Base-by-base conservation (phyloP, 2,888 invertebrate species). In the Tachina fera region DNA sequence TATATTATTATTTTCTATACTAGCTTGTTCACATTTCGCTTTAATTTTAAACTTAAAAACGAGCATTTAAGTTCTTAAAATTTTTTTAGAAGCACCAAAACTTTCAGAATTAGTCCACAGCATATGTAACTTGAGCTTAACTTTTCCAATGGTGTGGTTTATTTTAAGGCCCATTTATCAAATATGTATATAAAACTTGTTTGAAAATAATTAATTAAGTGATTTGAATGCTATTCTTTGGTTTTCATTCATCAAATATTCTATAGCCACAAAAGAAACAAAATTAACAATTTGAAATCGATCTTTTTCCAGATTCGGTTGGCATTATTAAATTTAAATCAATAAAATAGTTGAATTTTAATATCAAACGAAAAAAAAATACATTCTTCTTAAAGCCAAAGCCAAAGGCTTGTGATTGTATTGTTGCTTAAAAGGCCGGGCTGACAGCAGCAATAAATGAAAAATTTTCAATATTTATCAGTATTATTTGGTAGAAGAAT, bases 401-500 rank as follows among this genome's bases (percentile, higher is more conserved):
- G 56, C 14, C 39, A 78, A 63, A 56, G n/a, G 51, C 63, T 53
- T 45, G 78, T 78, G 78, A 6, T 45, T 53, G 4, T n/a, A 61
- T 60, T 60, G 58, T 60, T 47, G n/a, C 22, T 31, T 31, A 31
- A 53, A 65, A 82, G 41, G 60, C 71, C 76, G 53, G 14, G 11
- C 45, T 58, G 82, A 71, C 63, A 16, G 11, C 45, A 65, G 82
- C 82, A 49, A 82, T 31, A 77, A 83, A 67, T 49, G 9, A 49
- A 60, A 74, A 63, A 47, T 19, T 6, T 19, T 31, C 49, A 51
- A 31, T 56, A 53, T 60, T 39, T 56, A 82, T 76, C 56, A 51
- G n/a, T 49, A 81, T 81, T 70, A 75, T 81, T 60, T 81, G 70
- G 68, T 63, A 70, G 75, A 56, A 45, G 41, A 41, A 45, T 19